These are phyloP conservation scores for Meteorus cinctellus DNA, from an alignment of 2,888 invertebrate genomes.

Conservation along the genomic window DNA sequence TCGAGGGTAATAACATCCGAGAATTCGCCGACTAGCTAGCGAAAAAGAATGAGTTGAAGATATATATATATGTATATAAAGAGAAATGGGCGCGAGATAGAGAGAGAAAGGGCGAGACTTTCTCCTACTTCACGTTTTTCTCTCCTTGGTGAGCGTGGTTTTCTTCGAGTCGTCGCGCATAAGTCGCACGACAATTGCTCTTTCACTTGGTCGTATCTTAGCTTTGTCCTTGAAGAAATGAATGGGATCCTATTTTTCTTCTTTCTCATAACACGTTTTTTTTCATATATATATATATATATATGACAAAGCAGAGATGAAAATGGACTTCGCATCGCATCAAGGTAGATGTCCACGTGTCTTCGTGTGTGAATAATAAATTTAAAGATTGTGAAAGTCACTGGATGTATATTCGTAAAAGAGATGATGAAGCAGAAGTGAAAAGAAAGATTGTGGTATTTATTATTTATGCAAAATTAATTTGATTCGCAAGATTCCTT, in stretches of 20 bases:
- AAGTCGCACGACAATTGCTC: constrained; percentile 34
- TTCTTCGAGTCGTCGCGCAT: constrained; percentile 34
- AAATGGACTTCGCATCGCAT: constrained; percentile 27
- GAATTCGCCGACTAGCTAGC: constrained; percentile 48
- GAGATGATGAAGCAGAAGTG: too few species aligned
- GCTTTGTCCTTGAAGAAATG: constrained; percentile 31
- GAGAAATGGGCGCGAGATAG: not conserved
- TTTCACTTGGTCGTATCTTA: constrained; percentile 37
- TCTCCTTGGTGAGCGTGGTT: constrained; percentile 29
- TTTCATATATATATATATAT: not conserved
- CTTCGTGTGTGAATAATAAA: not conserved
- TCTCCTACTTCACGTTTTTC: constrained; percentile 33
- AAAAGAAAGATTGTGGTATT: too few species aligned
- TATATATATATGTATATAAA: not conserved
- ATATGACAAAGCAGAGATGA: not conserved
- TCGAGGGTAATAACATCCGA: constrained; percentile 63
- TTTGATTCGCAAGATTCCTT: not conserved
- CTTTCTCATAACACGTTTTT: constrained; percentile 20
- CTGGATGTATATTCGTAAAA: not conserved
- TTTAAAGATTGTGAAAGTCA: not conserved
- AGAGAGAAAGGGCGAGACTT: constrained; percentile 32
- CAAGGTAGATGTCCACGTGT: not conserved
- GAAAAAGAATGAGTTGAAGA: not conserved
- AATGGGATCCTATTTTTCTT: constrained; percentile 38
- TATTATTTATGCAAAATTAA: not conserved